phyloP scores from a whole-genome alignment of 2,888 invertebrate genomes.

The Drosophila hamatofila region DNA sequence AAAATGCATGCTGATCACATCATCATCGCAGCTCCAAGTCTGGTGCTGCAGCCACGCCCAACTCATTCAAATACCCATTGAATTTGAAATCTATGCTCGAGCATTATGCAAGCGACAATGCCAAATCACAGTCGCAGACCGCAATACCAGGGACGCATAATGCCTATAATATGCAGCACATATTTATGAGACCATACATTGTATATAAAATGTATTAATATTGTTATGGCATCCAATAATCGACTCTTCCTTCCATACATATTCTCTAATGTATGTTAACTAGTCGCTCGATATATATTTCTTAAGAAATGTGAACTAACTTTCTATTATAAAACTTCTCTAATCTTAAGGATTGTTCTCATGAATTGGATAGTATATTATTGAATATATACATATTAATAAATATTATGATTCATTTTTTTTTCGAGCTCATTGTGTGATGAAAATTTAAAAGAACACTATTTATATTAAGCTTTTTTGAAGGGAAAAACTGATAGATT shows the following conservation, averaged over 20 bases:
- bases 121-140: constrained; percentile 48
- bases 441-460: no score
- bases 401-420: no score
- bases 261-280: background rate
- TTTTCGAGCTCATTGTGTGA: no score
- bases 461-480: no score
- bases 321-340: no score
- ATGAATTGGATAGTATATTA: no score
- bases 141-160: constrained; percentile 21
- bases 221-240: background rate
- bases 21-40: constrained; percentile 45
- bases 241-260: background rate
- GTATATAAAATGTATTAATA: background rate
- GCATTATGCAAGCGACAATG: constrained; percentile 59
- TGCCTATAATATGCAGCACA: constrained; percentile 3
- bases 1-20: constrained; percentile 77
- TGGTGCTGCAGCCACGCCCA: constrained; percentile 42
- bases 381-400: no score
- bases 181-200: constrained; percentile 2
- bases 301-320: no score
- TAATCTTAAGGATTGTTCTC: no score
- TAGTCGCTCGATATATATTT: background rate
- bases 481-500: no score
- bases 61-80: constrained; percentile 61
- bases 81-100: constrained; percentile 56